These are phyloP conservation scores for Choreutis nemorana DNA, from an alignment of 2,888 invertebrate genomes.

Conservation along the genomic window DNA sequence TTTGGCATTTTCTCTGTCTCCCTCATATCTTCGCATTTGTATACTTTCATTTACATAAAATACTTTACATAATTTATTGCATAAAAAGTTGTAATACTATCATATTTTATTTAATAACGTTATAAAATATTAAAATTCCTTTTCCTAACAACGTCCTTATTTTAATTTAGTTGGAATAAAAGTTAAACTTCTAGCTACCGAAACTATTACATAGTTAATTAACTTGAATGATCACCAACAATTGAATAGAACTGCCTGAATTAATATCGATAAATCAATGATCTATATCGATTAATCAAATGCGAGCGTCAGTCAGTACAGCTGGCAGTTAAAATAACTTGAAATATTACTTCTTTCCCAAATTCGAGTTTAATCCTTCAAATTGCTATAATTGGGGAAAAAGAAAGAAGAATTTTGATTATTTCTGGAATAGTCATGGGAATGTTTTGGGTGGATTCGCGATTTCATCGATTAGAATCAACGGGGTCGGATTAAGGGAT, in stretches of 20 bases:
- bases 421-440: slow-evolving; percentile 53
- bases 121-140: too few species aligned
- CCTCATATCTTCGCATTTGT: too few species aligned
- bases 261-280: slow-evolving; percentile 40
- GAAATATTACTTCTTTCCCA: slow-evolving; percentile 32
- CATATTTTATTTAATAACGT: too few species aligned
- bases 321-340: slow-evolving; percentile 41
- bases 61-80: too few species aligned
- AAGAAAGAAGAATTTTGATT: slow-evolving; percentile 24
- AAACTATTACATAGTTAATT: slow-evolving; percentile 15
- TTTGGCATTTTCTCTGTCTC: too few species aligned
- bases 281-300: slow-evolving; percentile 34
- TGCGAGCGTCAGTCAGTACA: slow-evolving; percentile 19
- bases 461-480: slow-evolving; percentile 31
- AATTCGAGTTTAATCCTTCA: slow-evolving; percentile 43
- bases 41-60: too few species aligned
- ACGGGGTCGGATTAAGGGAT: too few species aligned
- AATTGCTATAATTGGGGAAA: slow-evolving; percentile 53
- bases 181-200: slow-evolving; percentile 13
- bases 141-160: too few species aligned
- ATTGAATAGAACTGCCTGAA: slow-evolving; percentile 42
- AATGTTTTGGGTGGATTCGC: slow-evolving; percentile 25
- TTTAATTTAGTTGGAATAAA: too few species aligned
- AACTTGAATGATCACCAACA: slow-evolving; percentile 17
- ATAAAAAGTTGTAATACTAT: too few species aligned